phyloP scores from a whole-genome alignment of 1,140 invertebrate species.

The Drepana arcuata region DNA sequence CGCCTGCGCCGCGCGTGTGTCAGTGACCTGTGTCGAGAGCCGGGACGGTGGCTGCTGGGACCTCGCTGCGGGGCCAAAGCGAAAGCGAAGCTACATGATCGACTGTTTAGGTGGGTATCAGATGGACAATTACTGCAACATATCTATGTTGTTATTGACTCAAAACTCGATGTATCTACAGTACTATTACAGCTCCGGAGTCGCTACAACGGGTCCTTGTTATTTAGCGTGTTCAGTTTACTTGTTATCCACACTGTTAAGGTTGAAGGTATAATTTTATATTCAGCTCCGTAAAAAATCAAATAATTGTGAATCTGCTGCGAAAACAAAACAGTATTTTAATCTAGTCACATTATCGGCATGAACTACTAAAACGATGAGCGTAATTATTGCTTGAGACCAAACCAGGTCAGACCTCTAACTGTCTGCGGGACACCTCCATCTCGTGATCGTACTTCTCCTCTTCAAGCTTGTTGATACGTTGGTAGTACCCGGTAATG shows the following conservation, averaged over 20 bases:
- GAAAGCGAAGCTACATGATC: constrained; percentile 67
- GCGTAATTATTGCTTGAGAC: constrained; percentile 48
- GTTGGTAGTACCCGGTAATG: constrained; percentile 89
- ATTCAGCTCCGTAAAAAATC: constrained; percentile 47
- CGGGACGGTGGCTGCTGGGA: constrained; percentile 28
- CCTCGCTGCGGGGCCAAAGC: constrained; percentile 43
- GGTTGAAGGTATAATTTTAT: constrained; percentile 46
- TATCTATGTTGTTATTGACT: constrained; percentile 48
- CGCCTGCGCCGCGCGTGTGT: constrained; percentile 2
- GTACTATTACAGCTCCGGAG: constrained; percentile 38
- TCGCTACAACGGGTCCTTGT: constrained; percentile 53
- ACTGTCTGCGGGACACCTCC: constrained; percentile 93
- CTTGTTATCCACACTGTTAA: constrained; percentile 67
- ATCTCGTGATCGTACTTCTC: constrained; percentile 97
- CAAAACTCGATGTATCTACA: constrained; percentile 53
- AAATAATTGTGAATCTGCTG: constrained; percentile 45
- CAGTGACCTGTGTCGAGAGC: constrained; percentile 37
- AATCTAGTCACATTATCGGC: constrained; percentile 65
- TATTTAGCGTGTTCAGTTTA: constrained; percentile 54
- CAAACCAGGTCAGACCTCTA: constrained; percentile 81
- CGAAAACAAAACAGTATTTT: constrained; percentile 60
- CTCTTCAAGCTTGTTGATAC: constrained; percentile 90
- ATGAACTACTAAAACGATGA: constrained; percentile 63
- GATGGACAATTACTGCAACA: constrained; percentile 38
- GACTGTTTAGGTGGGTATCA: constrained; percentile 35